Evolutionary conservation across 2,797 vertebrate genomes (phyloP).

Genomic region (Morus bassanus): DNA sequence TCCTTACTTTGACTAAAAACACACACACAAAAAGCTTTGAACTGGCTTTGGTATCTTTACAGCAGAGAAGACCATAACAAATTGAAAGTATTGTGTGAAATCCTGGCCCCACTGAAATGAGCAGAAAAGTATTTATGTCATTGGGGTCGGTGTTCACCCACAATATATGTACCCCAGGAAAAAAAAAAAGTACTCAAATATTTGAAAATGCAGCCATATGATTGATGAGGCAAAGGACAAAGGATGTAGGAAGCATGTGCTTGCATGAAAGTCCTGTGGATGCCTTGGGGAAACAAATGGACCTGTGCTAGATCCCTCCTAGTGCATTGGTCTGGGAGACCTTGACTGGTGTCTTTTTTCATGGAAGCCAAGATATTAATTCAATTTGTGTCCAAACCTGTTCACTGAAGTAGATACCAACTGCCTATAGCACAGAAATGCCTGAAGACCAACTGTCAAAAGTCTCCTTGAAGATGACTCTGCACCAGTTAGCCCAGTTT

Average conservation of each 20-base stretch:
- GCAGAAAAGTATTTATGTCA: background rate
- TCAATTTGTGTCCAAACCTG: background rate
- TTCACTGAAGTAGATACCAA: background rate
- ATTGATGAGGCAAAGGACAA: background rate
- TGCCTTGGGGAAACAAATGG: background rate
- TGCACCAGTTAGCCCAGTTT: background rate
- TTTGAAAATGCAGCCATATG: background rate
- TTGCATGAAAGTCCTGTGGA: background rate
- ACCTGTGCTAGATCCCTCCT: background rate
- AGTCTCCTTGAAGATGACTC: background rate
- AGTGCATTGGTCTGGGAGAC: background rate
- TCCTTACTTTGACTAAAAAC: background rate
- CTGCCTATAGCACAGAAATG: background rate
- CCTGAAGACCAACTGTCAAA: background rate
- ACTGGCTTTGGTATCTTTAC: background rate
- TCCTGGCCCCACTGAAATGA: background rate
- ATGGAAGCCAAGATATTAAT: background rate
- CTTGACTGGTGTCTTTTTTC: background rate
- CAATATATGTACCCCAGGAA: background rate
- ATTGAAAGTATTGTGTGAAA: background rate
- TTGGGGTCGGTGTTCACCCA: background rate
- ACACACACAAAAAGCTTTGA: background rate
- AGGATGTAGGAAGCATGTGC: background rate
- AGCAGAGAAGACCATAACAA: background rate
- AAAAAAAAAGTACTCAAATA: background rate